Evolutionary conservation across 2,113 vertebrate genomes (phyloP).

Genomic region (Glaucidium brasilianum): DNA sequence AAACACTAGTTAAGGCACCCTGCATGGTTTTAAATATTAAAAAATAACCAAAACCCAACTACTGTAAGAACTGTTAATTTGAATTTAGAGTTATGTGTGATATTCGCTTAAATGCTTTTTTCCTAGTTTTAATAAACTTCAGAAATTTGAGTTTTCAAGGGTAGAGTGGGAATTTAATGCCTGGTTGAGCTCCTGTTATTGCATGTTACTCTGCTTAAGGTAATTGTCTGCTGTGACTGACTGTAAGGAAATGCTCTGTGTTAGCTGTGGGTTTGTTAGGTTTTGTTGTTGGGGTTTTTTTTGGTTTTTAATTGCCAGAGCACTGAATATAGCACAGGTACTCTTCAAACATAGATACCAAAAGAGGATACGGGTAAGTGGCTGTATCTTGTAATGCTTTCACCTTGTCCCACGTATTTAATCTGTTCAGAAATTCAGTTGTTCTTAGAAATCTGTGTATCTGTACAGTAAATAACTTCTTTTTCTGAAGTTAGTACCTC

Average conservation of each 20-base stretch:
- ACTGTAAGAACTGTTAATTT: rapidly evolving
- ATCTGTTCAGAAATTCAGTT: neutral
- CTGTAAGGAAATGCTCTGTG: neutral
- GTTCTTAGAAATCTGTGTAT: neutral
- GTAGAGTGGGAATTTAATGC: neutral
- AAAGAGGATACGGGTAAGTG: neutral
- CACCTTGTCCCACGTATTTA: neutral
- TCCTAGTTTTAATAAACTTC: neutral
- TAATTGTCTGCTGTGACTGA: neutral
- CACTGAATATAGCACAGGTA: neutral
- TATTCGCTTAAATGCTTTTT: rapidly evolving
- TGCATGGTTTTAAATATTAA: rapidly evolving
- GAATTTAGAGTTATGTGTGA: neutral
- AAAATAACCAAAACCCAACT: neutral
- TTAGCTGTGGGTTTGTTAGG: neutral
- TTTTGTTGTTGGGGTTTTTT: neutral
- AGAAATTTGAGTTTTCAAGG: neutral
- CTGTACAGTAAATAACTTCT: neutral
- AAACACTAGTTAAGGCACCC: neutral
- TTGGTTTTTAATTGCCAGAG: neutral
- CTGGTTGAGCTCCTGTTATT: neutral
- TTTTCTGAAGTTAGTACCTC: neutral
- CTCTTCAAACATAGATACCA: neutral
- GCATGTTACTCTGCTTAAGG: neutral
- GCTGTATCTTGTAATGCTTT: neutral